These are phyloP conservation scores for Pseudorectes ferrugineus DNA, from an alignment of 2,113 vertebrate genomes.

Conservation along the genomic window DNA sequence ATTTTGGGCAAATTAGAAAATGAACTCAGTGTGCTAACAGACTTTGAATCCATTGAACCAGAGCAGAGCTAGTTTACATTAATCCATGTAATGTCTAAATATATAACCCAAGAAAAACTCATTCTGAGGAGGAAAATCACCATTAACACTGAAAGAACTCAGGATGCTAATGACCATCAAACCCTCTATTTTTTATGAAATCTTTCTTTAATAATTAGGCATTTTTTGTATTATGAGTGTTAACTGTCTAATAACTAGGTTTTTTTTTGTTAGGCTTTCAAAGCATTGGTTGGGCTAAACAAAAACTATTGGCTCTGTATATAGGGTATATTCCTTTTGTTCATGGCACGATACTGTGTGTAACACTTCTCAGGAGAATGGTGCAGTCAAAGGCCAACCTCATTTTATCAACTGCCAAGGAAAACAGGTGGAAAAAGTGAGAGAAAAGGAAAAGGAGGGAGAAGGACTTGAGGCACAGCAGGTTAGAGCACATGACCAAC, in stretches of 20 bases:
- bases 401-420: not conserved
- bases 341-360: not conserved
- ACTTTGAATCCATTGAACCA: not conserved
- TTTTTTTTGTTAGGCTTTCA: not conserved
- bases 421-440: not conserved
- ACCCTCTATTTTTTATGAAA: not conserved
- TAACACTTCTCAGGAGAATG: not conserved
- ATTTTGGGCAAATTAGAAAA: not conserved
- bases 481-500: not conserved
- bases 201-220: not conserved
- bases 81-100: not conserved
- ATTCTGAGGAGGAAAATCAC: not conserved
- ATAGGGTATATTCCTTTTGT: not conserved
- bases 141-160: not conserved
- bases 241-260: not conserved
- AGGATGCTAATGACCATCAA: not conserved
- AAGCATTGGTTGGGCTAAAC: not conserved
- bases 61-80: not conserved
- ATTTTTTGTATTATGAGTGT: not conserved
- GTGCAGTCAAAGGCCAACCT: not conserved
- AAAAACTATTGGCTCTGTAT: not conserved
- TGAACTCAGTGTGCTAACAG: not conserved
- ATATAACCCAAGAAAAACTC: not conserved
- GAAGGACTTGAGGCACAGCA: not conserved
- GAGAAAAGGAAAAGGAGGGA: not conserved